phyloP scores from a whole-genome alignment of 1,140 invertebrate species.

The Ectropis grisescens region DNA sequence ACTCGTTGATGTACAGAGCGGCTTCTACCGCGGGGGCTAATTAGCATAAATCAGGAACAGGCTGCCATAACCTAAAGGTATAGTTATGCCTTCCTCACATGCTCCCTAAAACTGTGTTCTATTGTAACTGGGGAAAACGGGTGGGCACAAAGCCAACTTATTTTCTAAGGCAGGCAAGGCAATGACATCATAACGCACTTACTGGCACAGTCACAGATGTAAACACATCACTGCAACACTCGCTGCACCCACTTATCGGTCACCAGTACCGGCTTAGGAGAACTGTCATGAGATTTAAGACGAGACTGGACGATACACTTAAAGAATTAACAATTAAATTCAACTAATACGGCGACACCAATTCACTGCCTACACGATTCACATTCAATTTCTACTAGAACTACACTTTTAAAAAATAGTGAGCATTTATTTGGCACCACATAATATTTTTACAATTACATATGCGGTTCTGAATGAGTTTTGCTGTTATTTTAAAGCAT shows the following conservation, averaged over 20 bases:
- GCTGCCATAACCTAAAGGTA: conserved; percentile 38
- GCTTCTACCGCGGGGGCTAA: too few relatives aligned
- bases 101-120: conserved; percentile 45
- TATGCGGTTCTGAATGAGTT: too few relatives aligned
- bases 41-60: conserved; percentile 11
- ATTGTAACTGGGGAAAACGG: conserved; percentile 54
- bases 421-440: conserved; percentile 26
- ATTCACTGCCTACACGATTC: conserved; percentile 53
- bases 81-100: conserved; percentile 42
- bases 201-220: conserved; percentile 60
- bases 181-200: conserved; percentile 69
- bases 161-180: conserved; percentile 60
- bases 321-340: conserved; percentile 23
- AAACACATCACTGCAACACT: conserved; percentile 56
- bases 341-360: conserved; percentile 37
- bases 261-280: conserved; percentile 2
- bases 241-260: conserved; percentile 16
- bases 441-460: too few relatives aligned
- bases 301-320: conserved; percentile 18
- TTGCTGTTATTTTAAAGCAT: conserved; percentile 34
- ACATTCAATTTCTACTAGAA: conserved; percentile 24
- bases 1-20: too few relatives aligned
- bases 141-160: conserved; percentile 67
- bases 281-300: conserved; percentile 15
- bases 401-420: conserved; percentile 16